Conservation (phyloP, 2,888 invertebrate species). For the Watsonalla cultraria region DNA sequence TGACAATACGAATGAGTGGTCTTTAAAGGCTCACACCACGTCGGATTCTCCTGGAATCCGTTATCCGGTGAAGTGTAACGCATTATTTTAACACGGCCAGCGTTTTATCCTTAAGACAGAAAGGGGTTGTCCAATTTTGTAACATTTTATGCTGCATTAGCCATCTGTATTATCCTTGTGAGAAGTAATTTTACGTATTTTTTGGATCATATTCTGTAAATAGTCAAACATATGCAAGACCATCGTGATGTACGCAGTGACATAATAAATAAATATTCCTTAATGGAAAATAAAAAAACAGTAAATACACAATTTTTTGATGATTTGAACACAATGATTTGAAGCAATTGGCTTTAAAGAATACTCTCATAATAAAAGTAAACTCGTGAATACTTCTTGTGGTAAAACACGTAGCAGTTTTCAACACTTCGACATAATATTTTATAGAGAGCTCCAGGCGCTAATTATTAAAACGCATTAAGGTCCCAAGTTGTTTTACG, state of each 20-base stretch:
- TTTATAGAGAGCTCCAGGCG: slow-evolving; percentile 28
- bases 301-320: too few species aligned
- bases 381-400: background rate
- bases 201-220: too few species aligned
- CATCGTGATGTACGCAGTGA: too few species aligned
- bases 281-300: too few species aligned
- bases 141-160: background rate
- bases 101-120: slow-evolving; percentile 1
- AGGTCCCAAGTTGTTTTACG: slow-evolving; percentile 56
- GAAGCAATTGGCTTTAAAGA: too few species aligned
- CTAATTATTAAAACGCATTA: slow-evolving; percentile 75
- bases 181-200: background rate
- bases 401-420: background rate
- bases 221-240: too few species aligned
- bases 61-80: slow-evolving; percentile 35
- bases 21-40: slow-evolving; percentile 32
- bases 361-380: background rate
- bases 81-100: slow-evolving; percentile 32
- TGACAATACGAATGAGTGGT: slow-evolving; percentile 35
- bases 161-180: slow-evolving; percentile 7
- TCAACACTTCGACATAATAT: slow-evolving; percentile 5
- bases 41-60: slow-evolving; percentile 28
- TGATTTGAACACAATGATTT: too few species aligned
- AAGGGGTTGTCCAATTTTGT: background rate
- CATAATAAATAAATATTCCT: too few species aligned